Base-by-base conservation (phyloP, 2,797 vertebrate genomes). In the Hapalemur alaotrensis region DNA sequence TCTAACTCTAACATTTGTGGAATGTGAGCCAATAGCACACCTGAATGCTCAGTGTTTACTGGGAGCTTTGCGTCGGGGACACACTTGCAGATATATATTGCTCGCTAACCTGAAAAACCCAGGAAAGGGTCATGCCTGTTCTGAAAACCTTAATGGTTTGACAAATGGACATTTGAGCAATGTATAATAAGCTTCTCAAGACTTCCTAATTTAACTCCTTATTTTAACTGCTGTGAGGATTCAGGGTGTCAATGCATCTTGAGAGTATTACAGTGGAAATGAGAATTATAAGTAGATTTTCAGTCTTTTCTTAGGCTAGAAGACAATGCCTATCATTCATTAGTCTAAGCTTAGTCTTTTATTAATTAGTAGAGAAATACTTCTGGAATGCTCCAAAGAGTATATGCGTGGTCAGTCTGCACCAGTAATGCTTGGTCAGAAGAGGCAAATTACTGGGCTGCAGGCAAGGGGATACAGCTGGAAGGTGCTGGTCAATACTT, bases 221-320 rank as follows among this genome's bases (percentile, higher is more conserved):
- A 89, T 94, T 97, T 95, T 96, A 97, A 97, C 75, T 96, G 91
- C 59, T 69, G 17, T 93, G 86, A 91, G 54, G 95, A 96, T 97
- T 96, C 97, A 43, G n/a, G 61, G 90, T 94, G 95, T 97, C 96
- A 98, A 88, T 5, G 82, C 92, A 8, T 93, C 82, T 97, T 97
- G 92, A 93, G 95, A 97, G 65, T 89, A 89, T 57, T 97, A 54
- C 72, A 76, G 79, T 93, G 95, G 96, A 97, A 97, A 97, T 96
- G 89, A 69, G 96, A 98, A 91, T 97, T 94, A 63, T 95, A 96
- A 83, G 84, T n/a, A 96, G 85, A 93, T 91, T 82, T 96, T 93
- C 43, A 92, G 50, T 90, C 94, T 96, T 95, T 96, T 96, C 54
- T 96, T 91, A 80, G 17, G 72, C 43, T 38, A 79, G 90, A 96